Percentiles rank a stretch among this genome's conserved stretches.
These are phyloP conservation scores for Fragum whitleyi DNA, from an alignment of 2,888 invertebrate species.

Conservation along the genomic window DNA sequence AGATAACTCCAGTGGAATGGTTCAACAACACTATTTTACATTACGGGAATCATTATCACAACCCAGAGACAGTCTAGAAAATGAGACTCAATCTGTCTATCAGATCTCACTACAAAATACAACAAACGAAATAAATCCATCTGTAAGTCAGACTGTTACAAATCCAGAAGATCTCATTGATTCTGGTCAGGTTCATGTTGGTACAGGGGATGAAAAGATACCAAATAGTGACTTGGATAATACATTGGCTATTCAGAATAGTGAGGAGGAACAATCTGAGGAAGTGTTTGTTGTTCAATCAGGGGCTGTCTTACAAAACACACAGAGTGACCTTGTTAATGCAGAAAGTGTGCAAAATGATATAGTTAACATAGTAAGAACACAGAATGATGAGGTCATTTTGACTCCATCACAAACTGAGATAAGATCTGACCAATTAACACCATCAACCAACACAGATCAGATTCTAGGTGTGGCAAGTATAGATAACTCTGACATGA, in stretches of 20 bases:
- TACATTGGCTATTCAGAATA: neutral
- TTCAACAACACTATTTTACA: neutral
- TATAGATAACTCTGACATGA: slow-evolving; percentile 38
- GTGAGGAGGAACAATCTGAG: neutral
- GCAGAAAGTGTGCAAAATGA: no score
- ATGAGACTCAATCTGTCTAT: neutral
- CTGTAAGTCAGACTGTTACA: neutral
- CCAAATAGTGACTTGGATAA: neutral
- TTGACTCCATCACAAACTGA: neutral
- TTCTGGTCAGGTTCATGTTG: neutral
- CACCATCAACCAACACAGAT: neutral
- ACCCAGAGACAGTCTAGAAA: neutral
- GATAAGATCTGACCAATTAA: neutral
- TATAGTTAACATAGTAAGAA: neutral
- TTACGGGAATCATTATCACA: neutral
- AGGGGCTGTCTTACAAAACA: neutral
- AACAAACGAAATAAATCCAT: neutral
- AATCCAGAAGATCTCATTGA: neutral
- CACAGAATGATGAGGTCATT: neutral
- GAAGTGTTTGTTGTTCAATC: neutral
- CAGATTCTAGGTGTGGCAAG: slow-evolving; percentile 9
- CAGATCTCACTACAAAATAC: neutral
- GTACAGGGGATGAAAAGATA: neutral
- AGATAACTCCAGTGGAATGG: neutral
- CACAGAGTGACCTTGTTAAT: no score